These are phyloP conservation scores for Papilio dardanus DNA, from an alignment of 1,140 invertebrate genomes.

Conservation along the genomic window DNA sequence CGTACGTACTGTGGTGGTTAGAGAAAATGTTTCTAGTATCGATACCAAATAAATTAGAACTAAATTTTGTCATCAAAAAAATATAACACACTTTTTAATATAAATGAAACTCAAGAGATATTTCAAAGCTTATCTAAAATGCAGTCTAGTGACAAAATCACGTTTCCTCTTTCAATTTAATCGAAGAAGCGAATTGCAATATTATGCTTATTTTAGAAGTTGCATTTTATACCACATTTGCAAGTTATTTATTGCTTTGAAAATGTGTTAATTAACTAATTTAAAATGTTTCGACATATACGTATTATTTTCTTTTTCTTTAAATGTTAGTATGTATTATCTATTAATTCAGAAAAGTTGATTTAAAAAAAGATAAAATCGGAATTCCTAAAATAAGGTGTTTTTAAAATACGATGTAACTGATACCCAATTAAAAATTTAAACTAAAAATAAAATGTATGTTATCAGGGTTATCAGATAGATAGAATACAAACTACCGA, in stretches of 20 bases:
- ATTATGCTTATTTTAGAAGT: slow-evolving; percentile 2
- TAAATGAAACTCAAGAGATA: not conserved
- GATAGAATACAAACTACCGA: no score
- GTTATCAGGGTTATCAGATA: no score
- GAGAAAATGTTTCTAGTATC: no score
- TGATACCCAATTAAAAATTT: not conserved
- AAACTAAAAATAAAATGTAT: no score
- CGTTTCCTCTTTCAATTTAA: not conserved
- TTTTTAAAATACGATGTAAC: not conserved
- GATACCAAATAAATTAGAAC: no score
- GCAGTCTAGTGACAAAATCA: not conserved
- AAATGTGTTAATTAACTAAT: slow-evolving; percentile 8
- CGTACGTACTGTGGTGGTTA: no score
- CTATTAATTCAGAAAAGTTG: slow-evolving; percentile 1
- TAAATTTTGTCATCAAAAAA: not conserved
- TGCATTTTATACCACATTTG: slow-evolving; percentile 20
- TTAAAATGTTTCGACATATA: not conserved
- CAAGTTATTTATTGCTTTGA: not conserved
- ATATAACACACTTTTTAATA: not conserved
- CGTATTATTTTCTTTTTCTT: not conserved
- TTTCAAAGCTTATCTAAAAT: not conserved
- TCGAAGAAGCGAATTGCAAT: slow-evolving; percentile 23
- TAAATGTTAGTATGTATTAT: not conserved
- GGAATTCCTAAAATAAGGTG: not conserved
- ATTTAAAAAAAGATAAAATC: not conserved